These are phyloP conservation scores for Busseola fusca DNA, from an alignment of 2,888 invertebrate genomes.

Conservation along the genomic window DNA sequence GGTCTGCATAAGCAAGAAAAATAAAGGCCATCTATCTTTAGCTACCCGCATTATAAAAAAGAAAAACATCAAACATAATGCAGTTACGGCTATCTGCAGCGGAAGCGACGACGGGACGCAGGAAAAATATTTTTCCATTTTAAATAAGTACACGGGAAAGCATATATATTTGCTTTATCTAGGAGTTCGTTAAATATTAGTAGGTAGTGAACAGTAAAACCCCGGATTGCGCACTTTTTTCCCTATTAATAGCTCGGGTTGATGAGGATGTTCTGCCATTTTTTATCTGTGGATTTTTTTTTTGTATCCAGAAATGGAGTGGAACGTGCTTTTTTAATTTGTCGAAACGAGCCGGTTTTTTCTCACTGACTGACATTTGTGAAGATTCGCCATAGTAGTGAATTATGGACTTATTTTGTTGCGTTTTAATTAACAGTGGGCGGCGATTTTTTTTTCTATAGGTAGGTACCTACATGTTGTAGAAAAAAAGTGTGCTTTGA, in stretches of 20 bases:
- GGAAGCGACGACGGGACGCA: constrained; percentile 74
- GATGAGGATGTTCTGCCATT: constrained; percentile 74
- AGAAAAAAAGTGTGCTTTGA: background rate
- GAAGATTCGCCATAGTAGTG: constrained; percentile 52
- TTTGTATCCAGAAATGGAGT: constrained; percentile 73
- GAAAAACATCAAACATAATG: constrained; percentile 69
- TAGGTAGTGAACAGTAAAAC: constrained; percentile 76
- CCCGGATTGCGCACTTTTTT: constrained; percentile 75
- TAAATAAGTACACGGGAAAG: constrained; percentile 80
- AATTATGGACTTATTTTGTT: constrained; percentile 53
- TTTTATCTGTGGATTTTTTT: constrained; percentile 70
- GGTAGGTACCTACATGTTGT: background rate
- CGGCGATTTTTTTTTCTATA: background rate
- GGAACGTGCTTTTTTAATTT: constrained; percentile 74
- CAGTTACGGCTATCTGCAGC: constrained; percentile 65
- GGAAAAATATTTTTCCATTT: constrained; percentile 88
- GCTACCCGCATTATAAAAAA: constrained; percentile 65
- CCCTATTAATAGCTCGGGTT: constrained; percentile 79
- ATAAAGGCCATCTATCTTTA: constrained; percentile 64
- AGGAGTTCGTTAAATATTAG: constrained; percentile 86
- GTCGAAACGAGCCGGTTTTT: constrained; percentile 59
- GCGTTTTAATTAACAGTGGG: constrained; percentile 47
- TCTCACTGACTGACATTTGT: constrained; percentile 52
- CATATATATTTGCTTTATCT: constrained; percentile 87
- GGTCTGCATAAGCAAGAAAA: constrained; percentile 56